phyloP scores from a whole-genome alignment of 2,113 vertebrate species.

The Chroicocephalus ridibundus region DNA sequence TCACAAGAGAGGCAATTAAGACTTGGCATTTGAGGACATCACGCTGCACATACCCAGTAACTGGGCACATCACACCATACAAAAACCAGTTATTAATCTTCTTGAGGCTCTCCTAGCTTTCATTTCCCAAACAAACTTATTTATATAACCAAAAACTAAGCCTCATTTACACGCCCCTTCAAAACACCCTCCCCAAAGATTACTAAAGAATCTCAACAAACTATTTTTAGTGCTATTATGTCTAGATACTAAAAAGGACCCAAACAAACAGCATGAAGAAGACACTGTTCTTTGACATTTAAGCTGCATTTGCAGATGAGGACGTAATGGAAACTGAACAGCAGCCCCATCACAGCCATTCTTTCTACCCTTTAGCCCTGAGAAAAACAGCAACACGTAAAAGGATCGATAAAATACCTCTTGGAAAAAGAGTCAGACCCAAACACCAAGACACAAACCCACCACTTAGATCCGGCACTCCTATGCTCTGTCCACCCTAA shows the following conservation, averaged over 20 bases:
- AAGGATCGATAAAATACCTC: background rate
- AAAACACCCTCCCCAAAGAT: background rate
- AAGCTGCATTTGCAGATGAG: background rate
- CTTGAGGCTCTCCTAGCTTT: background rate
- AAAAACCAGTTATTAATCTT: background rate
- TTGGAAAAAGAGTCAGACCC: background rate
- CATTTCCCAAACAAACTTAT: background rate
- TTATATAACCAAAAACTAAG: background rate
- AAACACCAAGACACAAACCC: no score
- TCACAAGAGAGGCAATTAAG: background rate
- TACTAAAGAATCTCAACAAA: background rate
- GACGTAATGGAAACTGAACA: background rate
- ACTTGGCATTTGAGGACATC: fast-evolving
- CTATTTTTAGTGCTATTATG: slow-evolving; percentile 59
- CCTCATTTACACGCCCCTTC: fast-evolving
- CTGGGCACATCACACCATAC: background rate
- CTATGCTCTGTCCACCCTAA: fast-evolving
- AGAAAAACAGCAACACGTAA: background rate
- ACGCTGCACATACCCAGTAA: background rate
- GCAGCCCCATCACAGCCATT: background rate
- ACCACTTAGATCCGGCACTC: background rate
- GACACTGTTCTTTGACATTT: slow-evolving; percentile 51
- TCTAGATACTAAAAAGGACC: background rate
- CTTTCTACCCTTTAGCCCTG: background rate
- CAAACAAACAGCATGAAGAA: background rate